Evolutionary conservation across 2,113 vertebrate species (phyloP).

Genomic region (Panthera tigris): DNA sequence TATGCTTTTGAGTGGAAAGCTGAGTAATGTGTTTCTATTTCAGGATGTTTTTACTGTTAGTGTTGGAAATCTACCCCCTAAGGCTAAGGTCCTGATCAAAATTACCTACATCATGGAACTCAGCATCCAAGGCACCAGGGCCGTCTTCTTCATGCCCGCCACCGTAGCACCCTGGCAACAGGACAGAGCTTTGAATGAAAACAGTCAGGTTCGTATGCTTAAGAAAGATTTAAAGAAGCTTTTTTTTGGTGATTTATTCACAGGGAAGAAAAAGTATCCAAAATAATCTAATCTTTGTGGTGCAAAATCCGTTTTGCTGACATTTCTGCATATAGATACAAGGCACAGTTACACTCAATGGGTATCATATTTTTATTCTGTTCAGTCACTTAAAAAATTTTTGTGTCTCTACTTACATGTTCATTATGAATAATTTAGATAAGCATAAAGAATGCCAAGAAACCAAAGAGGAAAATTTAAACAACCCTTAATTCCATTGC

Average conservation of each 20-base stretch:
- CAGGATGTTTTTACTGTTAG: constrained; percentile 94
- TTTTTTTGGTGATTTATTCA: constrained; percentile 13
- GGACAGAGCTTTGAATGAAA: constrained; percentile 89
- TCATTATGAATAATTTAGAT: not conserved
- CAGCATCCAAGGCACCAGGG: constrained; percentile 72
- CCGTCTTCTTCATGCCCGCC: constrained; percentile 88
- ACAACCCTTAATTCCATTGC: not conserved
- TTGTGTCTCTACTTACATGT: not conserved
- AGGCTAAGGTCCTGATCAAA: constrained; percentile 91
- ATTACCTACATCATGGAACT: constrained; percentile 92
- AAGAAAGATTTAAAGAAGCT: not conserved
- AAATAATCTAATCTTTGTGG: not conserved
- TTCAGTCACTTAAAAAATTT: not conserved
- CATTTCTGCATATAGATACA: not conserved
- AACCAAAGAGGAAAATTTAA: constrained; percentile 11
- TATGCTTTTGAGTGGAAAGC: not conserved
- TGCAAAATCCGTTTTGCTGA: not conserved
- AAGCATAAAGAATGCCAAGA: not conserved
- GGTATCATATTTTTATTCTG: not conserved
- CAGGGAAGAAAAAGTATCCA: not conserved
- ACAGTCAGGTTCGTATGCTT: constrained; percentile 86
- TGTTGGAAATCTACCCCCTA: constrained; percentile 90
- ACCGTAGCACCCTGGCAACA: constrained; percentile 91
- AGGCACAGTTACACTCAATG: not conserved
- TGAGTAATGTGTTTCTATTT: constrained; percentile 41